phyloP scores from a whole-genome alignment of 2,888 invertebrate species.

The Keiferia lycopersicella region DNA sequence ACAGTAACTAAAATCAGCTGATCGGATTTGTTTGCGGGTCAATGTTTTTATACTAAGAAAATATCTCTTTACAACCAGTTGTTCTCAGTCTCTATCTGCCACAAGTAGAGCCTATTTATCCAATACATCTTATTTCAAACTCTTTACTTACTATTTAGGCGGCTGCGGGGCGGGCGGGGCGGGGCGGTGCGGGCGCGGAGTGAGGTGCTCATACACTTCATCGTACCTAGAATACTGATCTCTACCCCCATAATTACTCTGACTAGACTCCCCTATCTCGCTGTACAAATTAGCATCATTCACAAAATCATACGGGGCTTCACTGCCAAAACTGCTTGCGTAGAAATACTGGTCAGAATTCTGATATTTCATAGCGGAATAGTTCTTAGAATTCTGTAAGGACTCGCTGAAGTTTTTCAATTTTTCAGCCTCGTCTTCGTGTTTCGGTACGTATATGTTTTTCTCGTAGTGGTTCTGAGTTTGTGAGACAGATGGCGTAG shows the following conservation, averaged over 20 bases:
- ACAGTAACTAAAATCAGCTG: too few species aligned
- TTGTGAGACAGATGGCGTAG: conserved; percentile 54
- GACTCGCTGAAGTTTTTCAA: conserved; percentile 66
- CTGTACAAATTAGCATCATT: conserved; percentile 69
- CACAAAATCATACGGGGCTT: conserved; percentile 60
- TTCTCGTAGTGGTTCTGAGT: conserved; percentile 64
- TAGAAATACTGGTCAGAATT: conserved; percentile 57
- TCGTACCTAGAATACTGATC: conserved; percentile 62
- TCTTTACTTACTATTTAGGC: conserved; percentile 46
- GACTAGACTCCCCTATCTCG: conserved; percentile 57
- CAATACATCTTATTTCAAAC: too few species aligned
- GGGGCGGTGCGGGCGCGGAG: conserved; percentile 81
- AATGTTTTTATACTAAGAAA: too few species aligned
- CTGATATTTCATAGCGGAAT: conserved; percentile 69
- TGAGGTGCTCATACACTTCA: conserved; percentile 63
- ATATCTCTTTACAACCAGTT: too few species aligned
- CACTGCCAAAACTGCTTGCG: conserved; percentile 42
- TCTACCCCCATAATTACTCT: conserved; percentile 39
- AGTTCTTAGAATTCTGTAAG: conserved; percentile 70
- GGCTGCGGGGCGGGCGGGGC: conserved; percentile 83
- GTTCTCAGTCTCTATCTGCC: too few species aligned
- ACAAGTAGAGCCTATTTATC: too few species aligned
- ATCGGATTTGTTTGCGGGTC: too few species aligned
- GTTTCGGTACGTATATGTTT: conserved; percentile 70
- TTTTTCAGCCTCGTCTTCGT: conserved; percentile 65